These are phyloP conservation scores for Fukomys damarensis DNA, from an alignment of 2,113 vertebrate species.

Conservation along the genomic window DNA sequence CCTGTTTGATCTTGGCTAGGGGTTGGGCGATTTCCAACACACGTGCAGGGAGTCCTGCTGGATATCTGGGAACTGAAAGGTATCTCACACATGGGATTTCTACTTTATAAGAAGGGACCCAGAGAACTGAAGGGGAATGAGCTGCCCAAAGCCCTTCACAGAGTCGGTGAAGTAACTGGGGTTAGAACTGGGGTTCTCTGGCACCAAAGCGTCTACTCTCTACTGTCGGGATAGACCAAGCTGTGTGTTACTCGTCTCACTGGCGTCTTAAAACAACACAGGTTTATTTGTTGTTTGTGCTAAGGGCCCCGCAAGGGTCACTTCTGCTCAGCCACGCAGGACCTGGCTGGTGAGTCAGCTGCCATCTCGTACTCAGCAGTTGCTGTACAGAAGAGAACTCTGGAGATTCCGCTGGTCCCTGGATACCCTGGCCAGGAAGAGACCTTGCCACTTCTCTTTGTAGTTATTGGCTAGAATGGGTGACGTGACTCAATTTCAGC, in stretches of 20 bases:
- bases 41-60: not conserved
- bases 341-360: not conserved
- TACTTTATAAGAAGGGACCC: slow-evolving; percentile 25
- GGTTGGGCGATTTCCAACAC: not conserved
- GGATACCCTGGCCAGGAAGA: not conserved
- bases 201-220: not conserved
- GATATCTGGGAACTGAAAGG: not conserved
- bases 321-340: not conserved
- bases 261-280: not conserved
- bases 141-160: not conserved
- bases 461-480: not conserved
- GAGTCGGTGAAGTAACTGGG: not conserved
- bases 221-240: not conserved
- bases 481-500: not conserved
- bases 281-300: not conserved
- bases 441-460: not conserved
- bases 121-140: not conserved
- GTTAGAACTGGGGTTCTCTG: not conserved
- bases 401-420: not conserved
- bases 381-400: not conserved
- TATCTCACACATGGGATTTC: not conserved
- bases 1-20: not conserved
- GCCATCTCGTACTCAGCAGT: not conserved
- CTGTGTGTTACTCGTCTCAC: not conserved
- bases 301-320: not conserved